Percentiles rank a stretch among this genome's conserved stretches.
These are phyloP conservation scores for Acanthurus leucopareius DNA, from an alignment of 2,797 vertebrate genomes.

Conservation along the genomic window DNA sequence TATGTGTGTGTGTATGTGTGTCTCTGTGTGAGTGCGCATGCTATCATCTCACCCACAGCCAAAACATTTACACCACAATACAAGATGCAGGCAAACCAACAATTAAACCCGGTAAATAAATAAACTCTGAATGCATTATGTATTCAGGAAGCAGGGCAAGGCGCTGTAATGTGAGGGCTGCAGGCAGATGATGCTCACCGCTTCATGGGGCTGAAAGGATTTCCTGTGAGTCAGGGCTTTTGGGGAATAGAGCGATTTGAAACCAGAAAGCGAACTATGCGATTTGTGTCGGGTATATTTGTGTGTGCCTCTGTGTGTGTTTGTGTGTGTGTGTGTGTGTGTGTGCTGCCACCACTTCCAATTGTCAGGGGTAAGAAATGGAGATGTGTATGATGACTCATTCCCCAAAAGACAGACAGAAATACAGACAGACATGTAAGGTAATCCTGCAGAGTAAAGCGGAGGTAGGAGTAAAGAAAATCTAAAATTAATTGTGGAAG, in stretches of 20 bases:
- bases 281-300: slow-evolving; percentile 26
- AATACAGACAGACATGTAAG: slow-evolving; percentile 40
- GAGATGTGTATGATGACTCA: slow-evolving; percentile 62
- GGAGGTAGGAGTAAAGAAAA: neutral
- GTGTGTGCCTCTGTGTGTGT: slow-evolving; percentile 27
- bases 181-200: slow-evolving; percentile 44
- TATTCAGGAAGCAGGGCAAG: slow-evolving; percentile 35
- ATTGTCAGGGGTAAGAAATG: slow-evolving; percentile 10
- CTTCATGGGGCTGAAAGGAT: slow-evolving; percentile 56
- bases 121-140: slow-evolving; percentile 52
- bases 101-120: slow-evolving; percentile 69
- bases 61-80: slow-evolving; percentile 67
- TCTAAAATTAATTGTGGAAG: slow-evolving; percentile 20
- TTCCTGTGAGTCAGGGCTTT: slow-evolving; percentile 71
- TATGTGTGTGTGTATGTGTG: slow-evolving; percentile 1
- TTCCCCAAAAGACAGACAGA: slow-evolving; percentile 45
- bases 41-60: slow-evolving; percentile 38
- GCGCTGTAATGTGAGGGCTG: slow-evolving; percentile 39
- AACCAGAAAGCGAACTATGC: slow-evolving; percentile 41
- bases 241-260: slow-evolving; percentile 49
- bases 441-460: slow-evolving; percentile 40
- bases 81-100: slow-evolving; percentile 43
- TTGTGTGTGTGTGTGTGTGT: neutral
- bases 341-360: slow-evolving; percentile 2
- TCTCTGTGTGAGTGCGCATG: neutral